phyloP scores from a whole-genome alignment of 2,797 vertebrate genomes.

The Labroides dimidiatus region DNA sequence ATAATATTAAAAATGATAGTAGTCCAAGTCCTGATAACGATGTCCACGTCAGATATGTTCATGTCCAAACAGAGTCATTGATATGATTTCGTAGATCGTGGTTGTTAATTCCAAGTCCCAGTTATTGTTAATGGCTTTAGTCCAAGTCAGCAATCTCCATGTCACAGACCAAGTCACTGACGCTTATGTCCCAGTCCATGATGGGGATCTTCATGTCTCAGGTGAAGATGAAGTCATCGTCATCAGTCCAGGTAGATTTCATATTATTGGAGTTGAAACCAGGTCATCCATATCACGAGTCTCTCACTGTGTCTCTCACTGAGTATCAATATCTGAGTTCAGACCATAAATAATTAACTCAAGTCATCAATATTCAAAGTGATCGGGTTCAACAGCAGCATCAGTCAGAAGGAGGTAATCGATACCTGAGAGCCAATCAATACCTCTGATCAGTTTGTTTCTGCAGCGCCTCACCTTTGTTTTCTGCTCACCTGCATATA shows the following conservation, averaged over 20 bases:
- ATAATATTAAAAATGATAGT: no score
- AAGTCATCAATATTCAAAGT: slow-evolving; percentile 18
- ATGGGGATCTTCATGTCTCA: no score
- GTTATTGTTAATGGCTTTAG: no score
- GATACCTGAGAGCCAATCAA: no score
- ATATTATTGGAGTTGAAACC: background rate
- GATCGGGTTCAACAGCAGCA: background rate
- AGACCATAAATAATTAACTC: slow-evolving; percentile 25
- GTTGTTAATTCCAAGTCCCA: slow-evolving; percentile 1
- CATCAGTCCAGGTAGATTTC: background rate
- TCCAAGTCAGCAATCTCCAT: no score
- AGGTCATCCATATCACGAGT: slow-evolving; percentile 16
- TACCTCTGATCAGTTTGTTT: background rate
- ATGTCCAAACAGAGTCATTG: background rate
- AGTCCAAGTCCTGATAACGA: no score
- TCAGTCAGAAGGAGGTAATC: no score
- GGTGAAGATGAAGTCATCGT: no score
- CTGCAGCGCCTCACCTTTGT: background rate
- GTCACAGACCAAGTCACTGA: background rate
- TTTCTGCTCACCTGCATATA: background rate
- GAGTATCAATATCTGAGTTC: background rate
- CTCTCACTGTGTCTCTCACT: background rate
- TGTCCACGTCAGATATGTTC: no score
- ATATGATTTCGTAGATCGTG: no score
- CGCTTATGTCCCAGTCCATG: no score